Evolutionary conservation across 2,888 invertebrate species (phyloP).

Genomic region (Ptychoptera albimana): DNA sequence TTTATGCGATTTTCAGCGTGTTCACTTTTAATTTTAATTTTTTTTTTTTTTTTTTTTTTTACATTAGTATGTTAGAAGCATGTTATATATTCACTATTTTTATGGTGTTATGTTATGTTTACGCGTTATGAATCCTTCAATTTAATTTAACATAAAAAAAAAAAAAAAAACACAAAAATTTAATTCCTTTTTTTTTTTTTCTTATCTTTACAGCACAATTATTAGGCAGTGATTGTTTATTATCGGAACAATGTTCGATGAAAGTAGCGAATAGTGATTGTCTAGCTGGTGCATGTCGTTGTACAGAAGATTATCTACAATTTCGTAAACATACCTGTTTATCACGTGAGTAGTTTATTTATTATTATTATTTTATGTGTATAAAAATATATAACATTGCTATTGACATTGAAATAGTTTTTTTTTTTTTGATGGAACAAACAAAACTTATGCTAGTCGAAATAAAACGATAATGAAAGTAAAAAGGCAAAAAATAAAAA

Average conservation of each 20-base stretch:
- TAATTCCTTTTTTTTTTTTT: no score
- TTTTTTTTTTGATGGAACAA: not conserved
- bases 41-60: no score
- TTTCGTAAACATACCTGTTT: constrained; percentile 82
- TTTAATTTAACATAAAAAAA: not conserved
- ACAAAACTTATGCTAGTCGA: not conserved
- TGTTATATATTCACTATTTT: no score
- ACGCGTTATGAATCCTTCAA: not conserved
- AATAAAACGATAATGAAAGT: no score
- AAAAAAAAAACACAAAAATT: no score
- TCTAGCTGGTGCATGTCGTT: constrained; percentile 66
- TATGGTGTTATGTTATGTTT: no score
- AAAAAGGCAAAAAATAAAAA: no score
- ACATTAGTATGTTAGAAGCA: no score
- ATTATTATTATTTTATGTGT: not conserved
- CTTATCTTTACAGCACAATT: constrained; percentile 66
- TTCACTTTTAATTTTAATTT: no score
- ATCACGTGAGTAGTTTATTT: constrained; percentile 56
- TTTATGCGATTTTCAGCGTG: no score
- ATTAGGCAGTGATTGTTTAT: constrained; percentile 66
- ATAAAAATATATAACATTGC: no score
- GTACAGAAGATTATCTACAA: constrained; percentile 69
- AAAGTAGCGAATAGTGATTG: constrained; percentile 82
- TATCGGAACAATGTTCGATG: constrained; percentile 71
- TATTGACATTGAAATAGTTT: not conserved